A percentile compares a stretch with the other conserved stretches of the same genome.
Conservation (phyloP, 2,113 vertebrate genomes). For the Eublepharis macularius region DNA sequence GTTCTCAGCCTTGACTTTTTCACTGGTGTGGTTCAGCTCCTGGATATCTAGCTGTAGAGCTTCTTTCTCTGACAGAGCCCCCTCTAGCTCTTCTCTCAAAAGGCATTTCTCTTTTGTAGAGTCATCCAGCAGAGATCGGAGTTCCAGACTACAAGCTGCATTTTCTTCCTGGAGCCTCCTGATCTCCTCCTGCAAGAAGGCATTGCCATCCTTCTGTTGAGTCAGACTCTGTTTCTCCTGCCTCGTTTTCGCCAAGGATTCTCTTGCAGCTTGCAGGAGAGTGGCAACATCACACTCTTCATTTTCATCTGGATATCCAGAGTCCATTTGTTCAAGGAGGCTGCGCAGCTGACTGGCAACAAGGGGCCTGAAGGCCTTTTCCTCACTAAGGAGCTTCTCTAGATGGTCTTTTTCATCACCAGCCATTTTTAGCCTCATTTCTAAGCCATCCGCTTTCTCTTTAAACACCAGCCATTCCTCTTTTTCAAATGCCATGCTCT, state of each 20-base stretch:
- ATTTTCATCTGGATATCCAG: constrained; percentile 42
- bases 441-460: constrained; percentile 64
- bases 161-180: constrained; percentile 73
- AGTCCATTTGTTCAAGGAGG: constrained; percentile 66
- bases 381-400: constrained; percentile 63
- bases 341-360: constrained; percentile 65
- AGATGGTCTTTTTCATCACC: constrained; percentile 69
- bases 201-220: constrained; percentile 69
- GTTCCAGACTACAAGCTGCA: constrained; percentile 68
- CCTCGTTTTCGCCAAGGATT: constrained; percentile 66
- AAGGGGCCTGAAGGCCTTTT: constrained; percentile 59
- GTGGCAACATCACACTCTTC: constrained; percentile 62
- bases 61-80: constrained; percentile 76
- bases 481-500: constrained; percentile 61
- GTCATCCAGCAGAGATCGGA: constrained; percentile 75
- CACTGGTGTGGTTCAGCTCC: constrained; percentile 80
- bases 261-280: constrained; percentile 66
- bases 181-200: constrained; percentile 70
- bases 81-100: constrained; percentile 79
- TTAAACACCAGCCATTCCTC: constrained; percentile 48
- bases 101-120: constrained; percentile 79
- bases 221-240: constrained; percentile 68
- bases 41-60: constrained; percentile 81
- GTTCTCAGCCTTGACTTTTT: constrained; percentile 83
- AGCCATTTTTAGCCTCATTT: constrained; percentile 63